phyloP scores from a whole-genome alignment of 2,113 vertebrate genomes.

The Gavia stellata region DNA sequence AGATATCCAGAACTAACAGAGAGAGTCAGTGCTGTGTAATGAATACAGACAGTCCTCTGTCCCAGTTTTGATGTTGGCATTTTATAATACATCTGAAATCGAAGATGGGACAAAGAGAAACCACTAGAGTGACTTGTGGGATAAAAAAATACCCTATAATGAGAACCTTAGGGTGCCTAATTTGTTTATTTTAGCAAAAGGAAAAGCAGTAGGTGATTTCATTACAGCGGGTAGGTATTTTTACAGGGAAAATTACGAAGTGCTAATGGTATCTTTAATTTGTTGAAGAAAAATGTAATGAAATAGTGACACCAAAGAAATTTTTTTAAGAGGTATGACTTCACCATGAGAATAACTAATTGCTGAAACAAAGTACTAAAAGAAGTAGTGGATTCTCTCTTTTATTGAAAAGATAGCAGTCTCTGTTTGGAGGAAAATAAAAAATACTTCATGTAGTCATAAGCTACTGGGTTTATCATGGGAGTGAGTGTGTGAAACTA shows the following conservation, averaged over 20 bases:
- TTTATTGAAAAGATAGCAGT: neutral
- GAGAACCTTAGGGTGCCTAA: neutral
- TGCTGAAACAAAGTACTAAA: neutral
- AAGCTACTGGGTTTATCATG: neutral
- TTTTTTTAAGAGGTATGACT: neutral
- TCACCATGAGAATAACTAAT: neutral
- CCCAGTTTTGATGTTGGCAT: neutral
- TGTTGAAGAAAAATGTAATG: neutral
- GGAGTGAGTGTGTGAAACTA: neutral
- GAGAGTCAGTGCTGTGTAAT: neutral
- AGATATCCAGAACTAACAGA: neutral
- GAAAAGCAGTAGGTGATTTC: neutral
- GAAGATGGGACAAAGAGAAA: neutral
- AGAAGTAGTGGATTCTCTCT: neutral
- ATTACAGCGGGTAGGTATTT: neutral
- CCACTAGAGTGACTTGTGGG: neutral
- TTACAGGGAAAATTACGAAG: neutral
- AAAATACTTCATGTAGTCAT: neutral
- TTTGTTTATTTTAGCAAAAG: neutral
- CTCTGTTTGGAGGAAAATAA: neutral
- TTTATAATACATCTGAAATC: neutral
- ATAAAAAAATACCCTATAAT: neutral
- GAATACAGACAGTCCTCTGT: neutral
- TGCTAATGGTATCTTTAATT: neutral
- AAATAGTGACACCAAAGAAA: neutral